Evolutionary conservation across 2,888 invertebrate genomes (phyloP).

Genomic region (Eristalis arbustorum): DNA sequence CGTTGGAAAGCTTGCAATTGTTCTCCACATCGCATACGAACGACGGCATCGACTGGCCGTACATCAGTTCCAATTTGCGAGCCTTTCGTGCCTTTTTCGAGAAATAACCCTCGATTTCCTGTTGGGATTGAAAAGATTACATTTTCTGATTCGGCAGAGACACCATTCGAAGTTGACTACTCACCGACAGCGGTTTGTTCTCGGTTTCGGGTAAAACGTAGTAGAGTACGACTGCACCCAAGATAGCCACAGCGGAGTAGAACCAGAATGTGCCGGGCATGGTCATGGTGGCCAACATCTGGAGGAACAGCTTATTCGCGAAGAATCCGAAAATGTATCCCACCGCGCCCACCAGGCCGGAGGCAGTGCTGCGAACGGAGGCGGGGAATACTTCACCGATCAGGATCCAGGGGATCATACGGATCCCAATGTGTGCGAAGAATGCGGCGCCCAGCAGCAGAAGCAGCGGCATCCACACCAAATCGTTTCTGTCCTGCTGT

Average conservation of each 20-base stretch:
- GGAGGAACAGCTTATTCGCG: slow-evolving; percentile 87
- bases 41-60: slow-evolving; percentile 58
- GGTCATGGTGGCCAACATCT: slow-evolving; percentile 84
- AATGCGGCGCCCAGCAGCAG: slow-evolving; percentile 86
- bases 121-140: slow-evolving; percentile 15
- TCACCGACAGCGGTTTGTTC: slow-evolving; percentile 84
- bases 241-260: slow-evolving; percentile 84
- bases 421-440: slow-evolving; percentile 84
- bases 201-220: slow-evolving; percentile 91
- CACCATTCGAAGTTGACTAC: slow-evolving; percentile 58
- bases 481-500: slow-evolving; percentile 80
- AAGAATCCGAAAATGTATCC: slow-evolving; percentile 89
- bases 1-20: slow-evolving; percentile 75
- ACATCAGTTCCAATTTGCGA: not conserved
- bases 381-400: slow-evolving; percentile 89
- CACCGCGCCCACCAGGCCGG: slow-evolving; percentile 86
- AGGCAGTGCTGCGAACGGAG: slow-evolving; percentile 86
- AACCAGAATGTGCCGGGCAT: slow-evolving; percentile 88
- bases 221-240: slow-evolving; percentile 85
- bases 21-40: slow-evolving; percentile 71
- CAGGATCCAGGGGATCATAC: slow-evolving; percentile 89
- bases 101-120: slow-evolving; percentile 79
- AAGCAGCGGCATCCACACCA: slow-evolving; percentile 86
- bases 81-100: slow-evolving; percentile 75
- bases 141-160: not conserved